These are phyloP conservation scores for Zaprionus bogoriensis DNA, from an alignment of 2,888 invertebrate genomes.

Conservation along the genomic window DNA sequence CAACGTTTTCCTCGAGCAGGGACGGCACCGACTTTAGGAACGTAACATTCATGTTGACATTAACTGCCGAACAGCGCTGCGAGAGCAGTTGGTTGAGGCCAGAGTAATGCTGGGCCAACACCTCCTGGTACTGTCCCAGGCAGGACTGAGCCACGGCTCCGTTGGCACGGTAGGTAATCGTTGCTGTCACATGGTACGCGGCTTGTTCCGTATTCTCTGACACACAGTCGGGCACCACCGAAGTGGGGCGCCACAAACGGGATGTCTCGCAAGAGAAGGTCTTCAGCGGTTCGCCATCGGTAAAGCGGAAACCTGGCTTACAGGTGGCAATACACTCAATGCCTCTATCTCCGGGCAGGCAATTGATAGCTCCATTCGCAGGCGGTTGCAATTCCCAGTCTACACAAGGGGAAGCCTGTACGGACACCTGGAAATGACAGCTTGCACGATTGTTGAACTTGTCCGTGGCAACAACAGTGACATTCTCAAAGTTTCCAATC, in stretches of 20 bases:
- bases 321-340: slow-evolving; percentile 95
- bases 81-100: slow-evolving; percentile 92
- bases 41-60: slow-evolving; percentile 96
- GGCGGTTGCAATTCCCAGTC: slow-evolving; percentile 97
- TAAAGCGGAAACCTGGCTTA: slow-evolving; percentile 93
- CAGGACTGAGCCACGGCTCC: slow-evolving; percentile 94
- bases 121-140: slow-evolving; percentile 92
- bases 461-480: slow-evolving; percentile 94
- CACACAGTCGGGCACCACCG: slow-evolving; percentile 97
- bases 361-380: slow-evolving; percentile 93
- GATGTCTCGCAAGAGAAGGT: slow-evolving; percentile 92
- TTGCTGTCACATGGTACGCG: slow-evolving; percentile 94
- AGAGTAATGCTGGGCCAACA: slow-evolving; percentile 90
- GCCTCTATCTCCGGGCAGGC: slow-evolving; percentile 90
- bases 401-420: slow-evolving; percentile 96
- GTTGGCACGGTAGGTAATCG: slow-evolving; percentile 93
- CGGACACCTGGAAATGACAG: slow-evolving; percentile 96
- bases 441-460: slow-evolving; percentile 93
- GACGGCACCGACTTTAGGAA: slow-evolving; percentile 92
- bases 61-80: slow-evolving; percentile 96
- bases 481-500: slow-evolving; percentile 94
- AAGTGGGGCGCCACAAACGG: slow-evolving; percentile 92
- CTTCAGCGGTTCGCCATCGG: slow-evolving; percentile 94
- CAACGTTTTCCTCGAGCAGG: slow-evolving; percentile 92
- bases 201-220: slow-evolving; percentile 97